Evolutionary conservation across 1,140 invertebrate genomes (phyloP), one percentile per base, ranked within the genome.

Genomic region (Ruditapes philippinarum): DNA sequence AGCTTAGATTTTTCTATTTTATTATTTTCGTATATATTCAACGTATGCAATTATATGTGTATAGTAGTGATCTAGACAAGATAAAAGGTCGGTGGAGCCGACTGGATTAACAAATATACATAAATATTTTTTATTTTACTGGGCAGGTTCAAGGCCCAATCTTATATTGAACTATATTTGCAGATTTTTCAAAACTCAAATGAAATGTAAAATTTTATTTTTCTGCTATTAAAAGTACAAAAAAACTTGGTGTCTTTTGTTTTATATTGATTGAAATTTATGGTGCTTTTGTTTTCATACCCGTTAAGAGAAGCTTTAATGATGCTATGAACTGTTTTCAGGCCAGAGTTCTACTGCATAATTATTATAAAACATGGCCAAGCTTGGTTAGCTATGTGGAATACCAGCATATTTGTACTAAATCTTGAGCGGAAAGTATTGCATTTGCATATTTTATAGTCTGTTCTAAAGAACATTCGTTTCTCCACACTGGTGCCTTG

Each of bases 61-160:
- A 78, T 80, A 80, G 60, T 70, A 83, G 42, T 68, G 70, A n/a
- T 78, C 38, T 79, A 88, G 54, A 28, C 11, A 60, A 42, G 45
- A 78, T 40, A 57, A 17, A 0, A 22, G 9, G 51, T 45, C 45
- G 60, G 73, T 45, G 45, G 84, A 68, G 28, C 60, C 82, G 62
- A 62, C 57, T 68, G 33, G 25, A 62, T 42, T 65, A 65, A 42
- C 60, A 70, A 81, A 87, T 74, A 42, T 57, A 79, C 49, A 91
- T 84, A 88, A 57, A 90, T 82, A 89, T 80, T 89, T 88, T 89
- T 89, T 89, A 89, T 82, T 89, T 90, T 85, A 79, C 28, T n/a
- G 81, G 68, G 57, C 68, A 73, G 65, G 57, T 62, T 57, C 40
- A 80, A 25, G 73, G 42, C 51, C 74, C 45, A 38, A 40, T 79